Percentiles rank a stretch among this genome's conserved stretches.
phyloP scores from a whole-genome alignment of 1,140 invertebrate species.

The Platyura marginata region DNA sequence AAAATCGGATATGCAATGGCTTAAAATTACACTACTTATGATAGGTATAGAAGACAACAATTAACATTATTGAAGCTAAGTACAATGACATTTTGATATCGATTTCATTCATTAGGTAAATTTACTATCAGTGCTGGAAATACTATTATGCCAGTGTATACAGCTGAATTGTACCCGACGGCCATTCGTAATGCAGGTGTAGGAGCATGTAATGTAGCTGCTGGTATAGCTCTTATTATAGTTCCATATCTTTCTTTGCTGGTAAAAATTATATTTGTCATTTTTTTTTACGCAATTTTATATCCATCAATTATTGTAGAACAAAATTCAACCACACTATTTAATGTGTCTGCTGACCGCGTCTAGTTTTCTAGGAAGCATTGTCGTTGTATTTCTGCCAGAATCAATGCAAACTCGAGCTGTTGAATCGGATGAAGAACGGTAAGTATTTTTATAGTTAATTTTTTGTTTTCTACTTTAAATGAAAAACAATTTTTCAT shows the following conservation, averaged over 20 bases:
- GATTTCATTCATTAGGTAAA: constrained; percentile 24
- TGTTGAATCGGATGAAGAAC: constrained; percentile 5
- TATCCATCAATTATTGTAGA: constrained; percentile 12
- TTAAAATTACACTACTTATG: constrained; percentile 40
- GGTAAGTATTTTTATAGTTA: too few species aligned
- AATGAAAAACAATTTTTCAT: too few species aligned
- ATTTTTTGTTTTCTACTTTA: too few species aligned
- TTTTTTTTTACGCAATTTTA: constrained; percentile 3
- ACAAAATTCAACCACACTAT: constrained; percentile 21
- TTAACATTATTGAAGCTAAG: neutral
- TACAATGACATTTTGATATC: neutral
- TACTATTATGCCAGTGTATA: constrained; percentile 51
- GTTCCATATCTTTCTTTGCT: constrained; percentile 54
- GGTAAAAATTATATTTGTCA: constrained; percentile 27
- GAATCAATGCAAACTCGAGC: constrained; percentile 13
- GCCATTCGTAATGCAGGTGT: constrained; percentile 52
- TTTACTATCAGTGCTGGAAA: constrained; percentile 49
- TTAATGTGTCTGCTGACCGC: constrained; percentile 25
- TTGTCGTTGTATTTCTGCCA: constrained; percentile 23
- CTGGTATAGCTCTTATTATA: constrained; percentile 44
- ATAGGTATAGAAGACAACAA: constrained; percentile 22
- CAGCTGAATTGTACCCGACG: constrained; percentile 53
- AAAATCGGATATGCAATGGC: constrained; percentile 29
- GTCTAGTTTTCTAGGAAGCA: constrained; percentile 25
- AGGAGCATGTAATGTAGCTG: constrained; percentile 46